A percentile compares a stretch with the other conserved stretches of the same genome.
Evolutionary conservation across 2,888 invertebrate species (phyloP).

Genomic region (Eilema sororculum): DNA sequence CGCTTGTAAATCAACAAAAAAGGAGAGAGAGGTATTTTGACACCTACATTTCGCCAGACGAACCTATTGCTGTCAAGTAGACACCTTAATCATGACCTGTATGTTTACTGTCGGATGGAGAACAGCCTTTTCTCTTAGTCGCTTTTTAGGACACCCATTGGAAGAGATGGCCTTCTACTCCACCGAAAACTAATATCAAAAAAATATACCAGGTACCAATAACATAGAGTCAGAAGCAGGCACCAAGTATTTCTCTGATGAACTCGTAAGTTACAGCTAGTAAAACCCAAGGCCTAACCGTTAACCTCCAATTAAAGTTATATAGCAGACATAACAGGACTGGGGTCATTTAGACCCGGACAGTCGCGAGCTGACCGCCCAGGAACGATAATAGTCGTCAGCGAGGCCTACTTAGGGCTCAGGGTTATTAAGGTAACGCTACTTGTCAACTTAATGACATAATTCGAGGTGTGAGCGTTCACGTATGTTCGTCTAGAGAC

Average conservation of each 20-base stretch:
- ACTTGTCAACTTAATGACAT: slow-evolving; percentile 40
- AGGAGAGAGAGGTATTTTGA: too few relatives aligned
- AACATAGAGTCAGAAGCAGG: neutral
- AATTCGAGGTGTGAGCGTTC: slow-evolving; percentile 35
- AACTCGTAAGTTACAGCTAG: neutral
- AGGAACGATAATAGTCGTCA: slow-evolving; percentile 35
- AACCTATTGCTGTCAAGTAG: too few relatives aligned
- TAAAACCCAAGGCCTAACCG: slow-evolving; percentile 2
- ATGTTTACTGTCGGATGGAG: too few relatives aligned
- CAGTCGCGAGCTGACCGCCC: slow-evolving; percentile 27
- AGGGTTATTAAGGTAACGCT: slow-evolving; percentile 24
- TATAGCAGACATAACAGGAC: slow-evolving; percentile 18
- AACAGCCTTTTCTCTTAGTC: too few relatives aligned
- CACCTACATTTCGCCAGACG: too few relatives aligned
- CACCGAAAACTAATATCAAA: too few relatives aligned
- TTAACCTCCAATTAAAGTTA: slow-evolving; percentile 15
- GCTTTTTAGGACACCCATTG: too few relatives aligned
- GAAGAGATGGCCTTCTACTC: too few relatives aligned
- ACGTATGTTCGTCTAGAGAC: neutral
- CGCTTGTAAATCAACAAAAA: too few relatives aligned
- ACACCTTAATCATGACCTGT: too few relatives aligned
- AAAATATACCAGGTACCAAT: too few relatives aligned
- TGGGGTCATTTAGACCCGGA: slow-evolving; percentile 20
- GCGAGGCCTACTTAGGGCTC: slow-evolving; percentile 25
- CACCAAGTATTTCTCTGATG: neutral